These are phyloP conservation scores for Phylloscopus whistleri DNA, from an alignment of 2,113 vertebrate species.

Conservation along the genomic window DNA sequence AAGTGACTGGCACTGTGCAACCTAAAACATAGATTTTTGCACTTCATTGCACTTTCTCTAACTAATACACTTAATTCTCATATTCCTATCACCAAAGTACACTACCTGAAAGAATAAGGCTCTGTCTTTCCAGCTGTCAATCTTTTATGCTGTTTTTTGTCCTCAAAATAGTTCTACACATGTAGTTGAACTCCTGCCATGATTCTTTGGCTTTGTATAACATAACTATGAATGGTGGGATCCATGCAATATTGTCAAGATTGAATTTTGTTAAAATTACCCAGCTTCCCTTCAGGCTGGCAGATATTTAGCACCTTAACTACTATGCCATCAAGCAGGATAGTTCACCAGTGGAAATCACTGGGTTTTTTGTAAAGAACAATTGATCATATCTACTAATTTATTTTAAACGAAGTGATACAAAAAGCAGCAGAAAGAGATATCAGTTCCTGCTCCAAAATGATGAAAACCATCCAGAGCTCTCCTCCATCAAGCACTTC, in stretches of 20 bases:
- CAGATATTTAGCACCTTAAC: background rate
- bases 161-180: background rate
- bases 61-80: background rate
- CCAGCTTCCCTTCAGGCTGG: background rate
- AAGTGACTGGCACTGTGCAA: background rate
- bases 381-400: background rate
- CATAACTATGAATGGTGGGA: background rate
- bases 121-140: background rate
- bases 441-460: background rate
- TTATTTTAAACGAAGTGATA: background rate
- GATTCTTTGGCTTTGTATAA: background rate
- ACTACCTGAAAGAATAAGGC: background rate
- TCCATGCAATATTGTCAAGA: background rate
- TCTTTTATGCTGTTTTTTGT: background rate
- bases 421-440: background rate
- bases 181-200: background rate
- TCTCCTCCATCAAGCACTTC: background rate
- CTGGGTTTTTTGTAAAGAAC: background rate
- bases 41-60: background rate
- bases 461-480: background rate
- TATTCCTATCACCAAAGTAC: background rate
- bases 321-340: background rate
- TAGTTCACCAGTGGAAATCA: background rate
- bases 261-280: background rate
- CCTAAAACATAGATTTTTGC: background rate